Evolutionary conservation across 92 coral and sea anemone species (phyloP), one percentile per base, ranked within the genome.

Genomic region (Meandrina meandrites): DNA sequence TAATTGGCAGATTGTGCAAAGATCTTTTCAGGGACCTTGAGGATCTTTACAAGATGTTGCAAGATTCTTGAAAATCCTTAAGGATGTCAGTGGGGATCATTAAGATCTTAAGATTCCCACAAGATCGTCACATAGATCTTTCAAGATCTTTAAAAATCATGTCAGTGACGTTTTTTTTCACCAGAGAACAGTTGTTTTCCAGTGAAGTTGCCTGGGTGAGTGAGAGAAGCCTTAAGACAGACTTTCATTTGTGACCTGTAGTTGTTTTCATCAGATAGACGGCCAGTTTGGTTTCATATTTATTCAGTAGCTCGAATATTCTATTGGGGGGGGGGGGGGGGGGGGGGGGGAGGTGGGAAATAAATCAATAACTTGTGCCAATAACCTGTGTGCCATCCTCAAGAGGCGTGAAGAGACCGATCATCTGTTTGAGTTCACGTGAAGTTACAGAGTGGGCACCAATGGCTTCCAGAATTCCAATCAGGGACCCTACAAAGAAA

Each of bases 381-480:
- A 66, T 27, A 40, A 96, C 99, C 93, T 93, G 93, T 50, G 90
- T 67, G 66, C 93, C 98, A 83, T 92, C 82, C 75, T 89, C 93
- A 12, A 87, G 86, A 42, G 99, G 98, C 80, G 92, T 71, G 50
- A 97, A 91, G 68, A 97, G 86, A 57, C 93, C 91, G 82, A 97
- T 95, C 92, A 97, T 85, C 86, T 92, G 94, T 50, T 95, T 96
- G 74, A 97, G 93, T 80, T 97, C 99, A 69, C 85, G 70, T 71
- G 99, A 91, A 14, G 91, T 93, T 84, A 97, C 98, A 35, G 99
- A 97, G 78, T 92, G 96, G 11, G 94, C 92, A 28, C 99, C 99
- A 58, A 97, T 87, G 8, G 91, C 97, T 79, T 97, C 99, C 60
- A 97, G 87, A 51, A 94, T 91, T 36, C 96, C 96, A 76, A 95